Conservation (phyloP, 2,113 vertebrate genomes). For the Channa argus region DNA sequence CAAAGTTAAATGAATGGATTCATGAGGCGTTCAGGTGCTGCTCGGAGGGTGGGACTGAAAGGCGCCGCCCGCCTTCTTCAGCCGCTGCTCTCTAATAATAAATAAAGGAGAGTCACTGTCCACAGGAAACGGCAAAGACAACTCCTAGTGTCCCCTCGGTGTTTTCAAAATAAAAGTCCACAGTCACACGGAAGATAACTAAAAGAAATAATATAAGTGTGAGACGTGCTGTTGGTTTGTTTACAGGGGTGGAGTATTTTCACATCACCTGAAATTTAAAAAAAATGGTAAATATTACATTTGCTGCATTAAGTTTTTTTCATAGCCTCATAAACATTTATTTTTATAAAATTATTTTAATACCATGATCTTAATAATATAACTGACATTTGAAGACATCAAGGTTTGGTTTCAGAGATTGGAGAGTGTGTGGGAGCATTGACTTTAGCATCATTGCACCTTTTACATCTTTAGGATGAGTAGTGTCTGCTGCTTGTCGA, state of each 20-base stretch:
- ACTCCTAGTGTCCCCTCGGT: not conserved
- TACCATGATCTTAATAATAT: too few relatives aligned
- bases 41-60: constrained; percentile 30
- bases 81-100: not conserved
- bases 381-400: too few relatives aligned
- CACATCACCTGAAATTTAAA: too few relatives aligned
- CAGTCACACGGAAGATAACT: not conserved
- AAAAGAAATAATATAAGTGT: not conserved
- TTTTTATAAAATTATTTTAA: too few relatives aligned
- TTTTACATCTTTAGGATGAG: too few relatives aligned
- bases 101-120: not conserved
- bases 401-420: too few relatives aligned
- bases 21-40: constrained; percentile 50
- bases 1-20: not conserved
- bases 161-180: constrained; percentile 8
- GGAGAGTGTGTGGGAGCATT: too few relatives aligned
- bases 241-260: not conserved
- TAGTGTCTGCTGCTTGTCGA: too few relatives aligned
- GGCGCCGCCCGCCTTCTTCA: not conserved
- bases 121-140: not conserved
- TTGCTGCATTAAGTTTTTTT: too few relatives aligned
- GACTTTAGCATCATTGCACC: too few relatives aligned
- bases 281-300: too few relatives aligned
- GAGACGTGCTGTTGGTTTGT: not conserved
- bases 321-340: too few relatives aligned